A percentile compares a stretch with the other conserved stretches of the same genome.
These are phyloP conservation scores for Chaitophorus viminalis DNA, from an alignment of 2,888 invertebrate species.

Conservation along the genomic window DNA sequence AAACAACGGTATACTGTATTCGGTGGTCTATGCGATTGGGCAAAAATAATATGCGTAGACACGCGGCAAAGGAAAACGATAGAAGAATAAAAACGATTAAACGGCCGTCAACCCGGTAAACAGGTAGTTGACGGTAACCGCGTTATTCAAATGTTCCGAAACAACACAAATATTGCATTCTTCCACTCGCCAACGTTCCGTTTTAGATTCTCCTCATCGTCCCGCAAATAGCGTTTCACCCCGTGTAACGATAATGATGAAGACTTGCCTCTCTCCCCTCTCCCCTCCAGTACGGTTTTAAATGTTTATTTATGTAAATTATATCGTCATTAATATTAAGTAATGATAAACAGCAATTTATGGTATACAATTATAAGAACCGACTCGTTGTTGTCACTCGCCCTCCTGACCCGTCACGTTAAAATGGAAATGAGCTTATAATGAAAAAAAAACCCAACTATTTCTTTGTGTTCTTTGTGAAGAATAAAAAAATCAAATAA, in stretches of 20 bases:
- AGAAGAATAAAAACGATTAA: too few relatives aligned
- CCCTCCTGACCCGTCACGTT: not conserved
- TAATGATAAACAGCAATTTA: not conserved
- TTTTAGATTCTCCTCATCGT: not conserved
- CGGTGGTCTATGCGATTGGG: too few relatives aligned
- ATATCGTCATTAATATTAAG: not conserved
- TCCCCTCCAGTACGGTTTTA: not conserved
- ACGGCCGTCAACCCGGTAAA: too few relatives aligned
- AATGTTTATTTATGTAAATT: conserved; percentile 14
- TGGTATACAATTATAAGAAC: not conserved
- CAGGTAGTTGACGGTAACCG: not conserved
- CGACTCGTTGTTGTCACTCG: not conserved
- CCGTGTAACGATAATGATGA: not conserved
- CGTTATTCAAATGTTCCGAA: not conserved
- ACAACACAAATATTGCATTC: not conserved
- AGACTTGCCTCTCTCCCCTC: not conserved
- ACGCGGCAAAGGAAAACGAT: too few relatives aligned
- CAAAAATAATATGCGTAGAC: too few relatives aligned
- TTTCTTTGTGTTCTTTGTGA: not conserved
- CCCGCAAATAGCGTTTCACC: too few relatives aligned
- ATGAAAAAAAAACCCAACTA: not conserved
- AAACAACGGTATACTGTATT: too few relatives aligned
- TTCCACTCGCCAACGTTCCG: not conserved
- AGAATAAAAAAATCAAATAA: not conserved
- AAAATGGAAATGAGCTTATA: not conserved